Evolutionary conservation across 1,140 invertebrate species (phyloP), one percentile per base, ranked within the genome.

Genomic region (Maconellicoccus hirsutus): DNA sequence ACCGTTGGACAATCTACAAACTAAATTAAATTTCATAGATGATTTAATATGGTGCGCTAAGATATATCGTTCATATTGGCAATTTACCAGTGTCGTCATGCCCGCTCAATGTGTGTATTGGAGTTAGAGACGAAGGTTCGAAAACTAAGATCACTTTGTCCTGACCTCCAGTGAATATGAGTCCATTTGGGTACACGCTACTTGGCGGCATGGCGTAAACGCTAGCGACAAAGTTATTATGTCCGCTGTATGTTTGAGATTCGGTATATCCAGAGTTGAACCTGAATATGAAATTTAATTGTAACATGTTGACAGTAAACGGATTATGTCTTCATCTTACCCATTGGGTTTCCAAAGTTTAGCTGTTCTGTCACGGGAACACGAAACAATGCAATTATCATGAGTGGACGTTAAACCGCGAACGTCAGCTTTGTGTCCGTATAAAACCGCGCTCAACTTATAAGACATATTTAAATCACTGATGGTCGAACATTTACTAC

Each of bases 161-260:
- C 80, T 95, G 92, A 75, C 93, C 92, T 10, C 93, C 94, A 27
- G 93, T 95, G 1, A 94, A 80, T 75, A 96, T 89, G 1, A 92
- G 78, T 21, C 93, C 93, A 29, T 87, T 83, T 6, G 89, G 88
- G 79, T 85, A 86, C 21, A 82, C 80, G 72, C 84, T 78, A 73
- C 84, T 86, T 3, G 89, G 86, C 59, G 87, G 84, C 74, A 94
- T 77, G 74, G 87, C 86, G 77, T 86, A 88, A 0, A 95, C 87
- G 74, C 86, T 86, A 1, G 86, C 88, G 0, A 97, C 89, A 80
- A 93, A 96, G 76, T 93, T 93, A 70, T 83, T 86, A 76, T 96
- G 93, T 29, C 92, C 92, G 75, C 83, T 84, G 75, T 92, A 86
- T 1, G 87, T 86, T 71, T 86, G 83, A 6, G 83, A 83, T 77